Base-by-base conservation (phyloP, 2,113 vertebrate species). In the Aptenodytes forsteri region DNA sequence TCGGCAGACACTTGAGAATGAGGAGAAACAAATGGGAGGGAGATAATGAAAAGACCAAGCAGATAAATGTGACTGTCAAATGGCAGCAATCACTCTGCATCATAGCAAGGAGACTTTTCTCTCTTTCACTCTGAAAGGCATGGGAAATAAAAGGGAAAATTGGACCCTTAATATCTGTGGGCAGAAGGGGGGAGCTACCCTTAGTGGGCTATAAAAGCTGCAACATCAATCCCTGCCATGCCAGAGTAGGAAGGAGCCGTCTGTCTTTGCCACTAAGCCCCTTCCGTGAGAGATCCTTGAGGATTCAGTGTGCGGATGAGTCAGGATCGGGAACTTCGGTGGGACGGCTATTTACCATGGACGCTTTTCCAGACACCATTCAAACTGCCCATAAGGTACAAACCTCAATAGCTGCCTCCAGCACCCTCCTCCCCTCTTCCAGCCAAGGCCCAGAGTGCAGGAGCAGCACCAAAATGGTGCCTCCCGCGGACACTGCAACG, bases 11-110 rank as follows among this genome's bases (percentile, higher is more conserved):
- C 90, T 94, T 95, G 78, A 96, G 87, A 92, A 93, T 0, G n/a
- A 90, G 75, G 62, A 96, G 87, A 96, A 92, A 96, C 93, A 97
- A 97, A 96, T 79, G 91, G 85, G 89, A 95, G 90, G 56, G 58
- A 95, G 91, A 95, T 97, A 98, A 97, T 96, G 95, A 96, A 95
- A 96, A 92, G 87, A 96, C 92, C 85, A 77, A 92, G 62, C 52
- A 95, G 90, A 96, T 83, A 92, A 93, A 95, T 83, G 93, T 87
- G 83, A 82, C 79, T 90, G 86, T 96, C 97, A 98, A 90, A 96
- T 92, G 84, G 77, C 92, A 95, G 69, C 92, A 96, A 98, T 98
- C 96, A 95, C 76, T 96, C 95, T 81, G 76, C 92, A 93, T 97
- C 95, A 95, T 93, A 87, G 92, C 76, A 94, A 96, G 65, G 54